Evolutionary conservation across 2,888 invertebrate genomes (phyloP).

Genomic region (Polia nebulosa): DNA sequence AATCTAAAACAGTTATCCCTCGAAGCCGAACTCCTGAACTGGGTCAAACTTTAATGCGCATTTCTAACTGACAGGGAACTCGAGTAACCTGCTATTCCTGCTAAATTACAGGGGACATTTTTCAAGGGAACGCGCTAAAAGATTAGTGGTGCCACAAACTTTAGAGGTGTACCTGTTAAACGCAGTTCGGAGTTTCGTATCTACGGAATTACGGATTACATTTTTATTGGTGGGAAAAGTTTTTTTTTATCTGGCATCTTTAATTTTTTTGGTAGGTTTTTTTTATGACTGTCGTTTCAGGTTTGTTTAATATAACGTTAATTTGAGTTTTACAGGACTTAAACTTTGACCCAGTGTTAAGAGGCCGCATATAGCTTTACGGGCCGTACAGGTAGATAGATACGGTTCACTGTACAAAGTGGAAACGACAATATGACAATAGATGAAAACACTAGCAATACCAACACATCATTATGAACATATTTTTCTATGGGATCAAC

Average conservation of each 20-base stretch:
- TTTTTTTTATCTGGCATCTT: slow-evolving; percentile 29
- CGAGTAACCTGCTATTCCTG: slow-evolving; percentile 56
- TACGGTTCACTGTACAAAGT: neutral
- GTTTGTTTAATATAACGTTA: neutral
- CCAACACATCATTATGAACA: too few relatives aligned
- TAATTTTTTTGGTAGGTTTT: neutral
- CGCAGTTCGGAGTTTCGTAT: slow-evolving; percentile 46
- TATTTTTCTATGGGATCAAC: too few relatives aligned
- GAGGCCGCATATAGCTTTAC: neutral
- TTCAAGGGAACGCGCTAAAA: slow-evolving; percentile 66
- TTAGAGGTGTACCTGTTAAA: slow-evolving; percentile 58
- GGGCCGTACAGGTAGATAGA: neutral
- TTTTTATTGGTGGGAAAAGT: slow-evolving; percentile 13
- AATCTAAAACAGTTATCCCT: slow-evolving; percentile 50
- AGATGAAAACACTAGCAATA: too few relatives aligned
- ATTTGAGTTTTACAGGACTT: slow-evolving; percentile 10
- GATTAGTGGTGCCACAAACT: slow-evolving; percentile 65
- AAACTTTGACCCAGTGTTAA: neutral
- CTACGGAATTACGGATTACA: slow-evolving; percentile 38
- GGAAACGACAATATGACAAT: too few relatives aligned
- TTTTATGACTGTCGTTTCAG: neutral
- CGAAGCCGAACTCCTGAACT: slow-evolving; percentile 55
- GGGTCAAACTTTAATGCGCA: slow-evolving; percentile 69
- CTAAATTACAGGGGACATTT: slow-evolving; percentile 75
- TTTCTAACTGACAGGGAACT: slow-evolving; percentile 60